Conservation (phyloP, 2,113 vertebrate genomes). For the Pterocles orientalis region DNA sequence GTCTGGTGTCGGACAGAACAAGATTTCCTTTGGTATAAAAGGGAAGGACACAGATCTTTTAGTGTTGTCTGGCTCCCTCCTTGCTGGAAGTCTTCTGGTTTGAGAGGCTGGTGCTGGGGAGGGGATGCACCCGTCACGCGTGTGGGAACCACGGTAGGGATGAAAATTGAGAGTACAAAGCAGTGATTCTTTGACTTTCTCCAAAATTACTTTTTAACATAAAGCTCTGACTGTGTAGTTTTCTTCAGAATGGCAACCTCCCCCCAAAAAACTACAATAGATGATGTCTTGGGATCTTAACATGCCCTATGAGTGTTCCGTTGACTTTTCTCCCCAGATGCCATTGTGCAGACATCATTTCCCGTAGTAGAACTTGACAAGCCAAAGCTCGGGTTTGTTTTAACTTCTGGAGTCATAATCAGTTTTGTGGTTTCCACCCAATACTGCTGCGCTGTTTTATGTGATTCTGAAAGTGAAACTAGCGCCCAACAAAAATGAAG, state of each 20-base stretch:
- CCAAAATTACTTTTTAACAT: not conserved
- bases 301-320: fast-evolving
- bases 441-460: not conserved
- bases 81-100: not conserved
- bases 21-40: not conserved
- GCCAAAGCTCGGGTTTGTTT: not conserved
- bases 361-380: not conserved
- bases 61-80: not conserved
- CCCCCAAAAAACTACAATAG: fast-evolving
- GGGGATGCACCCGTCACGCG: not conserved
- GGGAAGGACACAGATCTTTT: not conserved
- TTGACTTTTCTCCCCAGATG: not conserved
- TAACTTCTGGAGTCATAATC: not conserved
- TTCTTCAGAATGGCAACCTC: not conserved
- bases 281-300: not conserved
- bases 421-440: not conserved
- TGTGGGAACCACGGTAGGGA: not conserved
- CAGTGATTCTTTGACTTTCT: not conserved
- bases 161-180: not conserved
- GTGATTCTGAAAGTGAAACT: constrained; percentile 42
- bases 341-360: not conserved
- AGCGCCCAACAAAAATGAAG: not conserved
- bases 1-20: not conserved
- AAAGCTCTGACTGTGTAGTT: not conserved
- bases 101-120: not conserved